Conservation (phyloP, 2,797 vertebrate genomes). For the Pantherophis vulpinus region DNA sequence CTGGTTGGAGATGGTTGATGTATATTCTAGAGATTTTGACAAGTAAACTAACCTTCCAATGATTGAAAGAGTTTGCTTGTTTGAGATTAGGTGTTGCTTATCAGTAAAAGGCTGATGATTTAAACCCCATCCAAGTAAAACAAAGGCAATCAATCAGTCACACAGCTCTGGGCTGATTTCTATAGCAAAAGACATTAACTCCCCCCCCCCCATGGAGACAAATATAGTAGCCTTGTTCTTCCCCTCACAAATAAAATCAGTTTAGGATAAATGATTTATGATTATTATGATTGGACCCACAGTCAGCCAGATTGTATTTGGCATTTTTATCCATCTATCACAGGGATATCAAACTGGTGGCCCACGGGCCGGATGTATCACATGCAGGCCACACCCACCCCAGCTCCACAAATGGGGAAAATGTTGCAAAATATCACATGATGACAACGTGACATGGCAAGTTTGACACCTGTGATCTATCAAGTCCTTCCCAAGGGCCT, state of each 20-base stretch:
- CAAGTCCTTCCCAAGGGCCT: not conserved
- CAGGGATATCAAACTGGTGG: too few relatives aligned
- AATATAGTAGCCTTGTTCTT: slow-evolving; percentile 34
- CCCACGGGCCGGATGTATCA: too few relatives aligned
- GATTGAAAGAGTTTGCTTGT: slow-evolving; percentile 19
- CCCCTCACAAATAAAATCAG: slow-evolving; percentile 24
- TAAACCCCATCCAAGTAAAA: slow-evolving; percentile 42
- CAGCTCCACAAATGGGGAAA: too few relatives aligned
- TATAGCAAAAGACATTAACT: slow-evolving; percentile 6
- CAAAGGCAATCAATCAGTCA: slow-evolving; percentile 2
- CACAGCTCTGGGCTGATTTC: slow-evolving; percentile 16
- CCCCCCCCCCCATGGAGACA: not conserved
- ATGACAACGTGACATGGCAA: too few relatives aligned
- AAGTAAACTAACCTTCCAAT: slow-evolving; percentile 48
- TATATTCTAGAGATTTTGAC: slow-evolving; percentile 28
- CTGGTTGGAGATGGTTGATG: not conserved
- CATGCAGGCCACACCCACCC: too few relatives aligned
- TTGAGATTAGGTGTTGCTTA: slow-evolving; percentile 37
- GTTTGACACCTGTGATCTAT: too few relatives aligned
- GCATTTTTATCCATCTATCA: not conserved
- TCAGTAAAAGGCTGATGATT: slow-evolving; percentile 25
- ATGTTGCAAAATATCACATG: too few relatives aligned
- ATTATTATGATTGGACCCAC: not conserved
- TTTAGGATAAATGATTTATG: slow-evolving; percentile 1
- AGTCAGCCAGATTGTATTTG: not conserved